Evolutionary conservation across 2,888 invertebrate genomes (phyloP), one percentile per base, ranked within the genome.

Genomic region (Amphipoea oculea): DNA sequence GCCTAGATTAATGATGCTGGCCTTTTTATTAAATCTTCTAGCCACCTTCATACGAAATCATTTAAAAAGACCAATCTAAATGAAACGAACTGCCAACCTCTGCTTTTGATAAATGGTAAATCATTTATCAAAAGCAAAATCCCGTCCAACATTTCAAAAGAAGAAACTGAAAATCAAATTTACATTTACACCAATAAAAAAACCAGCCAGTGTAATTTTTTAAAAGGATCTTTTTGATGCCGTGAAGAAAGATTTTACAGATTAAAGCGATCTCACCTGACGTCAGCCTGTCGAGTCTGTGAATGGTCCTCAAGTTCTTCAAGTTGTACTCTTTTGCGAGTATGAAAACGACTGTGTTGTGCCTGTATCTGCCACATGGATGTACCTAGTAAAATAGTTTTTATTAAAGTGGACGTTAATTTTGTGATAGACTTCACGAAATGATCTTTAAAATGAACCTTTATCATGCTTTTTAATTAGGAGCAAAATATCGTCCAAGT

Each of bases 331-430:
- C 99, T 96, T 99, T 99, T 90, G 99, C 99, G 92, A 99, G 97
- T 92, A 99, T 99, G 95, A 99, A 99, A 78, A 99, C 98, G 86
- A 99, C 98, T 12, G 99, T 99, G 96, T 99, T 99, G 97, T 99
- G 99, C 76, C 99, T 98, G 96, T 99, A 99, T 92, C 99, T 98
- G 83, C 99, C 99, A 95, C 99, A 99, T 4, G 99, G 99, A 96
- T 99, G 99, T 82, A 99, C 99, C 99, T 99, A 97, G 70, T 84
- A 82, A 89, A 83, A 88, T 76, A 80, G 77, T 79, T 84, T 71
- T 84, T 80, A 80, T 88, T 83, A 86, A 67, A 82, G 62, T 69
- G 57, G 79, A 76, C 74, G 65, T 54, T 40, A 66, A 60, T 76
- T 72, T 78, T 63, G 29, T 42, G 7, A 23, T 12, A n/a, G 0